Conservation (phyloP, 1,140 invertebrate species). For the Hirudo medicinalis region DNA sequence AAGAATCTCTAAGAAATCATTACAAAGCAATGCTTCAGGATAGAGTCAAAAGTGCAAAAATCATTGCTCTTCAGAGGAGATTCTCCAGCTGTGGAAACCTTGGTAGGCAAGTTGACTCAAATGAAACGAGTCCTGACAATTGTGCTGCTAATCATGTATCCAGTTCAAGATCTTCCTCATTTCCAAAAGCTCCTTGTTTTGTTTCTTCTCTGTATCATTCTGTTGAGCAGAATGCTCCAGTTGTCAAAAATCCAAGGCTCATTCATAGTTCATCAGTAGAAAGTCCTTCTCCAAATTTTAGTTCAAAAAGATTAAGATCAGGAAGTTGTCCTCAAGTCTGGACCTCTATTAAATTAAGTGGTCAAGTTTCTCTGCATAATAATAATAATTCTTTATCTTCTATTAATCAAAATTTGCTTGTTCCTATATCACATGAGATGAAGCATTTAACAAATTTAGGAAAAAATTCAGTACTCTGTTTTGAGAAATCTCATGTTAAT, state of each 20-base stretch:
- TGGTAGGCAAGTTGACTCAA: neutral
- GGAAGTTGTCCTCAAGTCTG: constrained; percentile 9
- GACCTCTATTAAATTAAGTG: neutral
- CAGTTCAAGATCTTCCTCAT: neutral
- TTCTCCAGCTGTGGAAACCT: constrained; percentile 9
- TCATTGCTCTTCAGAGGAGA: neutral
- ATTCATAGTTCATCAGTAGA: constrained; percentile 11
- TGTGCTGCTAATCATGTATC: neutral
- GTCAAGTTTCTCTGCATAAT: too few species aligned
- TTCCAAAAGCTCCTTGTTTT: constrained; percentile 3
- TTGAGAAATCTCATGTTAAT: too few species aligned
- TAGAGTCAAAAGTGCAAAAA: constrained; percentile 8
- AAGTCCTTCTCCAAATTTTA: neutral
- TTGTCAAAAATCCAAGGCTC: neutral
- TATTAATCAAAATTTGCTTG: too few species aligned
- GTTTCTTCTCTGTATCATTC: constrained; percentile 6
- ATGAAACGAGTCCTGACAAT: neutral
- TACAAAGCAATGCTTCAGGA: constrained; percentile 6
- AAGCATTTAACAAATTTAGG: too few species aligned
- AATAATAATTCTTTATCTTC: too few species aligned
- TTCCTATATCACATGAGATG: neutral
- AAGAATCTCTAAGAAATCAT: too few species aligned
- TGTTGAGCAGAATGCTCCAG: constrained; percentile 5
- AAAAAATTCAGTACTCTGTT: too few species aligned
- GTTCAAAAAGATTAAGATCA: constrained; percentile 3